Percentiles rank a stretch among this genome's conserved stretches.
phyloP scores from a whole-genome alignment of 2,113 vertebrate genomes.

The Osmerus mordax region DNA sequence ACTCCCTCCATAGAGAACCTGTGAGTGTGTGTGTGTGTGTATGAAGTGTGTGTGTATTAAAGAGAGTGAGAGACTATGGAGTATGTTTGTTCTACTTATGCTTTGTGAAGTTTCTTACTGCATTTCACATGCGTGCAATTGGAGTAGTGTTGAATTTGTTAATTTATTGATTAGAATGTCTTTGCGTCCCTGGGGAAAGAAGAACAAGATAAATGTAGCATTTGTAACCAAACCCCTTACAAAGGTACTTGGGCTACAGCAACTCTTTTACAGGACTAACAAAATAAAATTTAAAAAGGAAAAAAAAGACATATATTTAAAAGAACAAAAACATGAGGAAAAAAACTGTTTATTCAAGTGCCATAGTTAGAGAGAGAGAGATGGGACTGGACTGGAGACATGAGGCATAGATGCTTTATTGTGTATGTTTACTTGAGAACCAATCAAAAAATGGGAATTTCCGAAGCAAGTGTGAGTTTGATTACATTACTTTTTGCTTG shows the following conservation, averaged over 20 bases:
- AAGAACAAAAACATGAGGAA: slow-evolving; percentile 8
- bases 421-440: slow-evolving; percentile 65
- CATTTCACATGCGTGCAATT: slow-evolving; percentile 61
- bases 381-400: slow-evolving; percentile 53
- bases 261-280: slow-evolving; percentile 62
- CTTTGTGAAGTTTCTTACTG: slow-evolving; percentile 63
- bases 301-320: slow-evolving; percentile 17
- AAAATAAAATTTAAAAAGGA: slow-evolving; percentile 42
- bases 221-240: slow-evolving; percentile 60
- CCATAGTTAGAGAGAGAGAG: slow-evolving; percentile 69
- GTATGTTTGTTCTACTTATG: slow-evolving; percentile 52
- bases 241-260: slow-evolving; percentile 55
- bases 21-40: slow-evolving; percentile 5
- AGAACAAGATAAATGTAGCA: slow-evolving; percentile 69
- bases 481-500: slow-evolving; percentile 45
- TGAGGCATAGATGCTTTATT: slow-evolving; percentile 64
- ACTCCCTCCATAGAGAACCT: slow-evolving; percentile 43
- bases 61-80: slow-evolving; percentile 18
- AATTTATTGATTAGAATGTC: slow-evolving; percentile 73
- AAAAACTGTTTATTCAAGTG: slow-evolving; percentile 65
- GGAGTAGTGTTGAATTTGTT: slow-evolving; percentile 58
- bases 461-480: slow-evolving; percentile 59
- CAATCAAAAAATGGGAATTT: slow-evolving; percentile 62
- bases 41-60: neutral
- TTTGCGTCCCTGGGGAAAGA: slow-evolving; percentile 59